Evolutionary conservation across 2,797 vertebrate genomes (phyloP).

Genomic region (Percopsis omiscomaycus): DNA sequence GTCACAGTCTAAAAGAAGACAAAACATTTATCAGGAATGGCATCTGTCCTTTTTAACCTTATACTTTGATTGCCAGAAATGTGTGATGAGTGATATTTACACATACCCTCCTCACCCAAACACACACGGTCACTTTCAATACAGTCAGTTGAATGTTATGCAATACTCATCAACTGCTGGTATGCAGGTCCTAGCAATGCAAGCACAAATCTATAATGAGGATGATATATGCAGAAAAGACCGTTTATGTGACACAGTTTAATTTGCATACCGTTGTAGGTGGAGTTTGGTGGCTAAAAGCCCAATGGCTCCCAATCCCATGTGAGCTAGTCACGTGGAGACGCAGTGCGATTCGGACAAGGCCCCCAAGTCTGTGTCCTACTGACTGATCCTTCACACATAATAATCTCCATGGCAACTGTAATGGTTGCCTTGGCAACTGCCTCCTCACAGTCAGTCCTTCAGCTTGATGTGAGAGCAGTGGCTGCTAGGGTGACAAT

Average conservation of each 20-base stretch:
- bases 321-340: constrained; percentile 48
- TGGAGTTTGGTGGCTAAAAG: background rate
- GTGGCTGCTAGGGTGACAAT: constrained; percentile 81
- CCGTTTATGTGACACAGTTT: constrained; percentile 12
- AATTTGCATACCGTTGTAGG: constrained; percentile 5
- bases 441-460: constrained; percentile 81
- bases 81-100: constrained; percentile 29
- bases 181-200: constrained; percentile 31
- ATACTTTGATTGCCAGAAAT: constrained; percentile 18
- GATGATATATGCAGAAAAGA: constrained; percentile 27
- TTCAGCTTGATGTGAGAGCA: constrained; percentile 76
- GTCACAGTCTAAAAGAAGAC: constrained; percentile 35
- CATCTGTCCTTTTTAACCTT: constrained; percentile 45
- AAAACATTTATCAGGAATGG: constrained; percentile 59
- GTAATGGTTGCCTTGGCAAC: constrained; percentile 80
- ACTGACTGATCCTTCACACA: constrained; percentile 84
- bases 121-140: too few species aligned
- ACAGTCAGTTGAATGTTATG: constrained; percentile 1
- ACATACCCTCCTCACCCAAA: constrained; percentile 19
- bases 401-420: constrained; percentile 84
- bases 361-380: constrained; percentile 74
- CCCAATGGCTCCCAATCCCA: constrained; percentile 12
- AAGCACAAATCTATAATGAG: constrained; percentile 40
- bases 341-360: constrained; percentile 60
- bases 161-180: constrained; percentile 18